Conservation (phyloP, 2,888 invertebrate species). For the Temnothorax unifasciatus region DNA sequence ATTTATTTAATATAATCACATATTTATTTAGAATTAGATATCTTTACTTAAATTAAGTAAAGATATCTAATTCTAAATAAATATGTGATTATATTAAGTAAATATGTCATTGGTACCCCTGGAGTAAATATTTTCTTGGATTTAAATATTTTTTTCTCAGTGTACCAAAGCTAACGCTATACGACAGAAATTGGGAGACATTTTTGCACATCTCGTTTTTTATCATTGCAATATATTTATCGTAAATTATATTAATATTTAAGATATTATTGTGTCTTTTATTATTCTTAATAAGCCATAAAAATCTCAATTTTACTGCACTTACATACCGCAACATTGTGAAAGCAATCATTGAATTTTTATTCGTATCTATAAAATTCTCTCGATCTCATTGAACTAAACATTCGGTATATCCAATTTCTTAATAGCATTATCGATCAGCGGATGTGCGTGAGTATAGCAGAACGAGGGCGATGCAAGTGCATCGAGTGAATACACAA, state of each 20-base stretch:
- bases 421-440: constrained; percentile 22
- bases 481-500: constrained; percentile 33
- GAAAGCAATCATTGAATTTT: background rate
- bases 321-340: too few relatives aligned
- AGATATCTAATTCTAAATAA: too few relatives aligned
- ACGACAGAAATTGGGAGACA: background rate
- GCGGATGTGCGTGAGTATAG: background rate
- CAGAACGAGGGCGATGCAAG: background rate
- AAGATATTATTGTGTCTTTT: background rate
- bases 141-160: too few relatives aligned
- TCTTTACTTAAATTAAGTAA: too few relatives aligned
- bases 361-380: background rate
- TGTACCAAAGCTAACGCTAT: background rate
- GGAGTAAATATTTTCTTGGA: too few relatives aligned
- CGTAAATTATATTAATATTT: background rate
- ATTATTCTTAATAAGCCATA: background rate
- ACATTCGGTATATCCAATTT: constrained; percentile 1
- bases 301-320: background rate
- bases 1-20: too few relatives aligned
- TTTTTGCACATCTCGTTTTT: background rate
- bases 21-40: too few relatives aligned
- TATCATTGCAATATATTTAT: background rate
- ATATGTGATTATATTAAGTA: too few relatives aligned
- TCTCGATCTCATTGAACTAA: background rate
- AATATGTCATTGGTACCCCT: too few relatives aligned